Evolutionary conservation across 2,113 vertebrate species (phyloP).

Genomic region (Atrichornis clamosus): DNA sequence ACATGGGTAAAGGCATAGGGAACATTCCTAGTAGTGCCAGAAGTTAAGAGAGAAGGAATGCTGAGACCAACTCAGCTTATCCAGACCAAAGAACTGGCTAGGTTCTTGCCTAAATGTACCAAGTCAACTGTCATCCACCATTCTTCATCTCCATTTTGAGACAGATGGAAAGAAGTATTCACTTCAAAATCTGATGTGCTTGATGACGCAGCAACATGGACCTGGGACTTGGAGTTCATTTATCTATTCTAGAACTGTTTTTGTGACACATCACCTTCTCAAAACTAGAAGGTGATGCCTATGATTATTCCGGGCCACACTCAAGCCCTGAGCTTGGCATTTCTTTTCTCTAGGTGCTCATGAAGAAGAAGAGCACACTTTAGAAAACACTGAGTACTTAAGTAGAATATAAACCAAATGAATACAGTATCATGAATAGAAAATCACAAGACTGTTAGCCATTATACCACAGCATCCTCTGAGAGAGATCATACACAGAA

Average conservation of each 20-base stretch:
- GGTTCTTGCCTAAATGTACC: background rate
- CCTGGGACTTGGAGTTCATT: background rate
- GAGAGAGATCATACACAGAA: background rate
- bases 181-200: background rate
- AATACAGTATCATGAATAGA: background rate
- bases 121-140: background rate
- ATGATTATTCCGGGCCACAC: background rate
- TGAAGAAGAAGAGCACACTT: background rate
- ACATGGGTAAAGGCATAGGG: rapidly evolving
- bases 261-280: background rate
- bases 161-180: background rate
- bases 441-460: background rate
- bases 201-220: background rate
- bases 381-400: background rate
- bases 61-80: background rate
- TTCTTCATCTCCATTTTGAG: background rate
- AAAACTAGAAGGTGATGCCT: background rate
- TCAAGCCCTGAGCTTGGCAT: background rate
- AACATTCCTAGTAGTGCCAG: rapidly evolving
- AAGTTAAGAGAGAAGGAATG: background rate
- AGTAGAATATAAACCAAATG: background rate
- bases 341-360: background rate
- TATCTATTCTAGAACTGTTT: background rate
- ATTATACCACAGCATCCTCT: background rate
- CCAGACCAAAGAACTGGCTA: background rate